A percentile compares a stretch with the other conserved stretches of the same genome.
Evolutionary conservation across 2,113 vertebrate species (phyloP).

Genomic region (Pollimyrus isidori): DNA sequence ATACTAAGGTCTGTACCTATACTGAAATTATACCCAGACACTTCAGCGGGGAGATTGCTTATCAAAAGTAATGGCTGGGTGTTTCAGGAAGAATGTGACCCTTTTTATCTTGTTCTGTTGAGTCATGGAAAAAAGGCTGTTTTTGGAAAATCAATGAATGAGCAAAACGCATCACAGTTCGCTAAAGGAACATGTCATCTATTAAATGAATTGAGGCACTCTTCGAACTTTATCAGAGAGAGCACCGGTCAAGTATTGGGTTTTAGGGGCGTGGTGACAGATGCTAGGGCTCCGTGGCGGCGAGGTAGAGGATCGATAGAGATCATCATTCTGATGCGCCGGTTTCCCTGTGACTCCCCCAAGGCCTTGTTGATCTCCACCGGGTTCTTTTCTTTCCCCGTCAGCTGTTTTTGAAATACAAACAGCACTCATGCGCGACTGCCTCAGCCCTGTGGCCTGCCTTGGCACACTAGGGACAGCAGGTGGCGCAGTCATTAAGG

Average conservation of each 20-base stretch:
- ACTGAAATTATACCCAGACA: not conserved
- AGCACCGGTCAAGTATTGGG: constrained; percentile 55
- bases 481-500: not conserved
- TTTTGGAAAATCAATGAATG: constrained; percentile 53
- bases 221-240: constrained; percentile 58
- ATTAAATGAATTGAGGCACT: constrained; percentile 62
- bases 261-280: constrained; percentile 57
- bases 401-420: not conserved
- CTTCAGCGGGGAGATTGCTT: not conserved
- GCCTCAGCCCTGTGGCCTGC: not conserved
- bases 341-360: constrained; percentile 59
- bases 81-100: not conserved
- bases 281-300: constrained; percentile 57
- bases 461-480: not conserved
- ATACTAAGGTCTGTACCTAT: not conserved
- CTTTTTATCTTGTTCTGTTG: constrained; percentile 30
- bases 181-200: constrained; percentile 58
- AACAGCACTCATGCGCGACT: not conserved
- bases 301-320: constrained; percentile 68
- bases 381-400: constrained; percentile 26
- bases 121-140: constrained; percentile 36
- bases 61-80: constrained; percentile 12
- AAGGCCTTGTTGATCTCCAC: constrained; percentile 53
- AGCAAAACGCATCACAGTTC: constrained; percentile 26
- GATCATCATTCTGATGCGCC: constrained; percentile 67